These are phyloP conservation scores for Delia radicum DNA, from an alignment of 1,140 invertebrate genomes.

Conservation along the genomic window DNA sequence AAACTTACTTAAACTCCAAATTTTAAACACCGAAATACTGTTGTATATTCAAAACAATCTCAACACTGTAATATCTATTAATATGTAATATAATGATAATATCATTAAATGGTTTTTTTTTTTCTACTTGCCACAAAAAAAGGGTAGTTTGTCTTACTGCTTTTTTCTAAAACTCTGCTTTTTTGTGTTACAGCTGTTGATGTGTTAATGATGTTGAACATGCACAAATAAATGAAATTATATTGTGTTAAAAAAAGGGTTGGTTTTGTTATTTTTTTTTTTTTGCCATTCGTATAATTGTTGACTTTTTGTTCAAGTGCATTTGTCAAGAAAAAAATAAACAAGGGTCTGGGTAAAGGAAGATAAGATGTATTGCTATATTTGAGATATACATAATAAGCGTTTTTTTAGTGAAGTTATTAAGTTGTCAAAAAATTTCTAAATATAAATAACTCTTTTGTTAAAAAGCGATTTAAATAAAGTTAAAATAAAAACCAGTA, in stretches of 20 bases:
- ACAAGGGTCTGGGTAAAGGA: background rate
- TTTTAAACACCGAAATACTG: no score
- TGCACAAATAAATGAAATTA: background rate
- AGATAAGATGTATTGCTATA: background rate
- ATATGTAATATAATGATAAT: background rate
- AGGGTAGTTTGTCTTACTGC: background rate
- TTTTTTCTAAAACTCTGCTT: background rate
- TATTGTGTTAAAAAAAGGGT: background rate
- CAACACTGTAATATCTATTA: no score
- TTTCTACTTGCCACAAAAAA: background rate
- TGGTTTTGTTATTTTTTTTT: background rate
- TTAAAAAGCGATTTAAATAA: no score
- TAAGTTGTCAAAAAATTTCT: no score
- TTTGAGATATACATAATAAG: no score
- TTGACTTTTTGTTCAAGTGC: background rate
- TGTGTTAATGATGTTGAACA: slow-evolving; percentile 4
- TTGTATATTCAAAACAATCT: no score
- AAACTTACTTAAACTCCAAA: no score
- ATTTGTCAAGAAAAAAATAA: background rate
- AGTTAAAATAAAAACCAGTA: no score
- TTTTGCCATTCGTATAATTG: background rate
- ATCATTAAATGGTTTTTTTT: background rate
- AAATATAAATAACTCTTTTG: no score
- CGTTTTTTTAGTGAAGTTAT: no score
- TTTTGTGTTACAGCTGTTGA: background rate